Evolutionary conservation across 2,797 vertebrate genomes (phyloP).

Genomic region (Choloepus didactylus): DNA sequence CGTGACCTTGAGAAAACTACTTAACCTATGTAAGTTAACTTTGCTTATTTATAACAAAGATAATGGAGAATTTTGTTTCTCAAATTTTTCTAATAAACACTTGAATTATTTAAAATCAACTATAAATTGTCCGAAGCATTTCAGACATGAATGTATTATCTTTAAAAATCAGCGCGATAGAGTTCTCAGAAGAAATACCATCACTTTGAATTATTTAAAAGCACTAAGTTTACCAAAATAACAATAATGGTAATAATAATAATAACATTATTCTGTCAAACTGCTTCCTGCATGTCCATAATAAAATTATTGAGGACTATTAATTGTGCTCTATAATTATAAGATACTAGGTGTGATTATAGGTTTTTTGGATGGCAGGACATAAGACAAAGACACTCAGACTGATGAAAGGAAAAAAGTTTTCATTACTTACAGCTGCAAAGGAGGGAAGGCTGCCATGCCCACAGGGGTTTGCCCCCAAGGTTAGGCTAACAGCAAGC

Average conservation of each 20-base stretch:
- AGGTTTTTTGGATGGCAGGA: no score
- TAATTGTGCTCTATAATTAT: no score
- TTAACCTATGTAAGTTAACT: not conserved
- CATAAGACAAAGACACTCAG: no score
- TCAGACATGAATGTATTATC: not conserved
- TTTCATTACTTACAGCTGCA: no score
- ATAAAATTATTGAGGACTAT: not conserved
- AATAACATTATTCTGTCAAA: not conserved
- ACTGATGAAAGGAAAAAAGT: no score
- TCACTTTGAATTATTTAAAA: not conserved
- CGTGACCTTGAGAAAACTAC: not conserved
- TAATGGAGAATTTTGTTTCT: slow-evolving; percentile 3
- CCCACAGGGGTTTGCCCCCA: no score
- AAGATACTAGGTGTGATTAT: no score
- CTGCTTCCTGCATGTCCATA: not conserved
- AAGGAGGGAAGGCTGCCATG: no score
- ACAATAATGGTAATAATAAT: not conserved
- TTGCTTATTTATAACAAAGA: not conserved
- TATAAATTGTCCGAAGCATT: not conserved
- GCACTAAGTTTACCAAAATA: not conserved
- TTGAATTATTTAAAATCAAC: not conserved
- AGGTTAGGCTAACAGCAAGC: no score
- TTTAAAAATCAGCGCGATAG: not conserved
- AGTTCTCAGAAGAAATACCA: not conserved
- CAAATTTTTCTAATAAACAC: not conserved